These are phyloP conservation scores for Amaurobius ferox DNA, from an alignment of 2,888 invertebrate genomes.

Conservation along the genomic window DNA sequence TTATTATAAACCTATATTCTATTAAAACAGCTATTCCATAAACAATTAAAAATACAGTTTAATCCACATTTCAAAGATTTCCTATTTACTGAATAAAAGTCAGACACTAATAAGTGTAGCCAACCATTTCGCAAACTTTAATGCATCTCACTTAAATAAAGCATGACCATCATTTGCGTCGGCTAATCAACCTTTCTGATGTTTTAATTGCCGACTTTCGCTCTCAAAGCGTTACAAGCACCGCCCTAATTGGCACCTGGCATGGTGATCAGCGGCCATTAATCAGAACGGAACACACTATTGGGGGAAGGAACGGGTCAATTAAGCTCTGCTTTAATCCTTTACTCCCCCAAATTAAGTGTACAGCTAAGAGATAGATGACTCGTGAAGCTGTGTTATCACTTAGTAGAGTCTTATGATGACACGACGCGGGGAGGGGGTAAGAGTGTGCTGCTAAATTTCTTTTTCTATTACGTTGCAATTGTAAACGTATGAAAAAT, in stretches of 20 bases:
- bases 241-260: conserved; percentile 59
- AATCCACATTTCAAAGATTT: too few species aligned
- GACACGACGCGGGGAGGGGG: not conserved
- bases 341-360: conserved; percentile 56
- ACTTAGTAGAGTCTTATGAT: not conserved
- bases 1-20: too few species aligned
- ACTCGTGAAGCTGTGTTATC: not conserved
- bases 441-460: not conserved
- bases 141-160: not conserved
- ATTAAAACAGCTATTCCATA: too few species aligned
- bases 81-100: too few species aligned
- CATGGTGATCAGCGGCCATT: conserved; percentile 23
- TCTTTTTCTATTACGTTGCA: too few species aligned
- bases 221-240: conserved; percentile 26
- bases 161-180: not conserved
- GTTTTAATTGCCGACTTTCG: conserved; percentile 51
- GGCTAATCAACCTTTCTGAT: conserved; percentile 17
- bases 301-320: conserved; percentile 40
- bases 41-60: too few species aligned
- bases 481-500: too few species aligned
- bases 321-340: conserved; percentile 53
- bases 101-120: not conserved
- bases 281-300: conserved; percentile 28
- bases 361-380: not conserved
- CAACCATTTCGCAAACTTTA: not conserved